A percentile compares a stretch with the other conserved stretches of the same genome.
Evolutionary conservation across 2,888 invertebrate species (phyloP).

Genomic region (Drepana falcataria): DNA sequence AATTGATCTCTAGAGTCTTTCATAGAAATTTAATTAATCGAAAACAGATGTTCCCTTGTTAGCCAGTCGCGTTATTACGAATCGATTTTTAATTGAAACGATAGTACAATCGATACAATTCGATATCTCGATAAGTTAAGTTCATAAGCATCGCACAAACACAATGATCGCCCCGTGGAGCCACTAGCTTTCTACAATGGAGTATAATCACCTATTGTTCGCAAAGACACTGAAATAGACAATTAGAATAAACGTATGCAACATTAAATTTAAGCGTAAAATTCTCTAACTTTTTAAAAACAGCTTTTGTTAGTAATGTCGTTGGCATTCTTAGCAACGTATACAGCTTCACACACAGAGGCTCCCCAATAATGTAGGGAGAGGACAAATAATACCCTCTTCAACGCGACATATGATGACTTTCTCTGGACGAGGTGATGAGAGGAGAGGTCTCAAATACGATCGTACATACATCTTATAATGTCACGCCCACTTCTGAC

Average conservation of each 20-base stretch:
- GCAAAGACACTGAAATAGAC: slow-evolving; percentile 51
- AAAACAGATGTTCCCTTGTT: slow-evolving; percentile 75
- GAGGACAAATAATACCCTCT: no score
- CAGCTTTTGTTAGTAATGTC: no score
- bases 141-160: slow-evolving; percentile 49
- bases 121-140: slow-evolving; percentile 48
- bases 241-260: slow-evolving; percentile 37
- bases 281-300: no score
- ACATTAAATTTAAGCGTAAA: not conserved
- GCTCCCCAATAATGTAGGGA: no score
- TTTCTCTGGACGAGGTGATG: no score
- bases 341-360: no score
- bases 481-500: no score
- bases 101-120: slow-evolving; percentile 25
- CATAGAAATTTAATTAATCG: slow-evolving; percentile 63
- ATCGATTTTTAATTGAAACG: slow-evolving; percentile 71
- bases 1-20: slow-evolving; percentile 36
- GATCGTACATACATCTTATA: no score
- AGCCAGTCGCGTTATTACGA: slow-evolving; percentile 46
- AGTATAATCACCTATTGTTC: slow-evolving; percentile 74
- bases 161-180: slow-evolving; percentile 69
- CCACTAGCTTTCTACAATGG: slow-evolving; percentile 63
- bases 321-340: no score
- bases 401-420: no score
- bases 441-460: no score